These are phyloP conservation scores for Oryzias melastigma DNA, from an alignment of 2,113 vertebrate genomes.

Conservation along the genomic window DNA sequence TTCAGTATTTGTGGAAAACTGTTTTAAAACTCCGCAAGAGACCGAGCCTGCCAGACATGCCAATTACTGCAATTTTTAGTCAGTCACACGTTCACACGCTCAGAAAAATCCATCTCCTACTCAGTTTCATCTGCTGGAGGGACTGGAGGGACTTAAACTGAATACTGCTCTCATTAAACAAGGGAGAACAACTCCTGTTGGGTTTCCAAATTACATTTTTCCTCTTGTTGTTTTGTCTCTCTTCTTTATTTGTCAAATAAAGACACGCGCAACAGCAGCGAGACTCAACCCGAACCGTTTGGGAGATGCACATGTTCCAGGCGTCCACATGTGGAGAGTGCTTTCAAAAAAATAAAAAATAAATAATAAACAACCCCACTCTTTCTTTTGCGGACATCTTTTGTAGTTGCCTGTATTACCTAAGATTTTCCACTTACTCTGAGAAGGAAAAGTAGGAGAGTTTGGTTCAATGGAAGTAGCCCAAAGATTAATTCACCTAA, in stretches of 20 bases:
- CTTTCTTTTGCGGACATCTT: slow-evolving; percentile 9
- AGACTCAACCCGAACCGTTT: not conserved
- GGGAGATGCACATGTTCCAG: not conserved
- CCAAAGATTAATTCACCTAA: slow-evolving; percentile 72
- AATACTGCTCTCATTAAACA: slow-evolving; percentile 2
- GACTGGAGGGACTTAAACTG: not conserved
- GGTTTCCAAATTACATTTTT: slow-evolving; percentile 1
- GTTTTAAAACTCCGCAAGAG: too few species aligned
- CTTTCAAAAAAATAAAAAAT: slow-evolving; percentile 3
- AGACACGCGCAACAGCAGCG: not conserved
- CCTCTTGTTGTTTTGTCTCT: not conserved
- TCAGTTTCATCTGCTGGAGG: not conserved
- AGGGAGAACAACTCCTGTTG: slow-evolving; percentile 2
- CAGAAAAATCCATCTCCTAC: not conserved
- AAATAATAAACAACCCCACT: not conserved
- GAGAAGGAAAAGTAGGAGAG: slow-evolving; percentile 15
- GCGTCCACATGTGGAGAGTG: slow-evolving; percentile 1
- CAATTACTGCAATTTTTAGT: too few species aligned
- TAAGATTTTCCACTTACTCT: slow-evolving; percentile 28
- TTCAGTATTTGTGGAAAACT: too few species aligned
- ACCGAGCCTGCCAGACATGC: too few species aligned
- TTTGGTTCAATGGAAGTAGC: slow-evolving; percentile 52
- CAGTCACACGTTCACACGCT: not conserved
- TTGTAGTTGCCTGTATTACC: slow-evolving; percentile 27
- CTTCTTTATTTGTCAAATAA: slow-evolving; percentile 2